These are phyloP conservation scores for Chloromyia formosa DNA, from an alignment of 2,888 invertebrate species.

Conservation along the genomic window DNA sequence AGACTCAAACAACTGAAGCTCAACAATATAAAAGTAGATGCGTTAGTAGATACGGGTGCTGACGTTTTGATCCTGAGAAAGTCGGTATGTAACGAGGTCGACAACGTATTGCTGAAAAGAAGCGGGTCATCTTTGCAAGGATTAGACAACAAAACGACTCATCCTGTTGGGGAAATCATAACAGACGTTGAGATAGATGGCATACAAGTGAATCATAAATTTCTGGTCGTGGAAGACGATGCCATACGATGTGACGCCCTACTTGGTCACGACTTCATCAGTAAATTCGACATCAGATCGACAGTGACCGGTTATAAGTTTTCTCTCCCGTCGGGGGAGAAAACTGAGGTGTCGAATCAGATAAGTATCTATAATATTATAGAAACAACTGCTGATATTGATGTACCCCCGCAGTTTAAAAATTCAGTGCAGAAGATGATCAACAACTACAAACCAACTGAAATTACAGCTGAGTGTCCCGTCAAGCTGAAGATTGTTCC, in stretches of 20 bases:
- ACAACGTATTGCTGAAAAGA: neutral
- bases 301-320: too few species aligned
- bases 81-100: neutral
- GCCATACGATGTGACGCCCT: slow-evolving; percentile 43
- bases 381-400: too few species aligned
- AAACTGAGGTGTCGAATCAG: too few species aligned
- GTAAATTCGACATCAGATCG: too few species aligned
- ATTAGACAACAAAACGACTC: neutral
- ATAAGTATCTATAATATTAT: too few species aligned
- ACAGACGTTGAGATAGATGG: slow-evolving; percentile 38
- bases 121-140: neutral
- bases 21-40: neutral
- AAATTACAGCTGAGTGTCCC: too few species aligned
- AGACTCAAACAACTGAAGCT: neutral
- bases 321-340: too few species aligned
- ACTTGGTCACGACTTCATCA: slow-evolving; percentile 26
- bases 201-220: slow-evolving; percentile 40
- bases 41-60: neutral
- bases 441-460: too few species aligned
- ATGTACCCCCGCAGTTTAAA: too few species aligned
- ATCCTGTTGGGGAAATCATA: slow-evolving; percentile 40
- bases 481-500: too few species aligned
- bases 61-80: neutral
- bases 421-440: too few species aligned
- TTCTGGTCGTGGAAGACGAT: slow-evolving; percentile 38